These are phyloP conservation scores for Prenolepis imparis DNA, from an alignment of 2,888 invertebrate genomes.

Conservation along the genomic window DNA sequence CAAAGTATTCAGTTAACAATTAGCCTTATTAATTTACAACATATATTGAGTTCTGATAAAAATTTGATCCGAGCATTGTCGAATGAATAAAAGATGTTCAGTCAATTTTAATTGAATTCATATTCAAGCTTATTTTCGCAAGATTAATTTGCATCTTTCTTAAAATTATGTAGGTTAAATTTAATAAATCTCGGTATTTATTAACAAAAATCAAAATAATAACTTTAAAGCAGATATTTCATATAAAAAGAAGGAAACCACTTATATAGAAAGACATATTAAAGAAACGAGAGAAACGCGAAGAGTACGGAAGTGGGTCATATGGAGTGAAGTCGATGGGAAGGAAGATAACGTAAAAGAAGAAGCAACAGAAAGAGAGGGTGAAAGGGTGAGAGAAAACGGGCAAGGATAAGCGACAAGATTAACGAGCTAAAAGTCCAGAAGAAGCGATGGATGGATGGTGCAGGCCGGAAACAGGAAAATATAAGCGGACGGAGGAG, in stretches of 20 bases:
- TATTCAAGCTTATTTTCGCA: conserved; percentile 7
- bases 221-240: conserved; percentile 22
- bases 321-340: conserved; percentile 39
- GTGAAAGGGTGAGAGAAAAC: not conserved
- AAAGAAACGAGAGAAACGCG: conserved; percentile 46
- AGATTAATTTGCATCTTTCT: not conserved
- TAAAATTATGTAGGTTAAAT: not conserved
- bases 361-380: not conserved
- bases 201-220: conserved; percentile 8
- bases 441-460: conserved; percentile 56
- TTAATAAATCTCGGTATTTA: not conserved
- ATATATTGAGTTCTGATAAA: not conserved
- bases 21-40: not conserved
- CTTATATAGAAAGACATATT: conserved; percentile 29
- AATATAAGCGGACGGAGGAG: conserved; percentile 49
- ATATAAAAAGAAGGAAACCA: conserved; percentile 23
- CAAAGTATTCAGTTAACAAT: not conserved
- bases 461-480: conserved; percentile 56
- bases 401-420: conserved; percentile 47
- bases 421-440: conserved; percentile 54
- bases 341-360: conserved; percentile 41
- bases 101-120: not conserved
- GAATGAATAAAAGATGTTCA: not conserved
- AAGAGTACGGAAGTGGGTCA: conserved; percentile 42
- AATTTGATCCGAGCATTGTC: not conserved